phyloP scores from a whole-genome alignment of 2,888 invertebrate genomes.

The Heliconius ethilla region DNA sequence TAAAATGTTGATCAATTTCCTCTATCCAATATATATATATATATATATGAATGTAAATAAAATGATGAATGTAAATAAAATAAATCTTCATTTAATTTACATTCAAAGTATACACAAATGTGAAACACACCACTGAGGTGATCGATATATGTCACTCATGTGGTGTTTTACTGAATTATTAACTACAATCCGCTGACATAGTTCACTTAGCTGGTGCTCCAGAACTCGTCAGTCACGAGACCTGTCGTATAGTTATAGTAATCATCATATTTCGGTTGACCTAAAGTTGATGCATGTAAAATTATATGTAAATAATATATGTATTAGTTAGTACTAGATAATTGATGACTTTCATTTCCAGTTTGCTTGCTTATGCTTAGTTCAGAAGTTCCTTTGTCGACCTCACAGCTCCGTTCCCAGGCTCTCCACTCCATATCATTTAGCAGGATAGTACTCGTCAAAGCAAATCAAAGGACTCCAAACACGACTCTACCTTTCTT shows the following conservation, averaged over 20 bases:
- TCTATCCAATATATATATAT: background rate
- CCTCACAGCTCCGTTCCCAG: too few relatives aligned
- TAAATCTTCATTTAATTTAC: background rate
- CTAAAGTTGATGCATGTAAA: background rate
- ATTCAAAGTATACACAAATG: background rate
- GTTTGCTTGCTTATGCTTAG: too few relatives aligned
- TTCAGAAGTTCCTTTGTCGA: too few relatives aligned
- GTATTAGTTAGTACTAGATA: background rate
- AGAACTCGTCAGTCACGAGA: slow-evolving; percentile 21
- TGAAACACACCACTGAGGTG: slow-evolving; percentile 15
- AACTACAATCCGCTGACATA: slow-evolving; percentile 7
- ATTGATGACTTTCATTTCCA: background rate
- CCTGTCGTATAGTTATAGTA: slow-evolving; percentile 14
- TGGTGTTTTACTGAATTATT: slow-evolving; percentile 29
- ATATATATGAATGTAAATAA: too few relatives aligned
- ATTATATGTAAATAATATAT: background rate
- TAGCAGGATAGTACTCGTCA: too few relatives aligned
- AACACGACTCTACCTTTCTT: too few relatives aligned
- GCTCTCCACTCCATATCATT: too few relatives aligned
- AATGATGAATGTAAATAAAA: too few relatives aligned
- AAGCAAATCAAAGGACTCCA: too few relatives aligned
- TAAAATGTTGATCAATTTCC: too few relatives aligned
- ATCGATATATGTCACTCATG: slow-evolving; percentile 15
- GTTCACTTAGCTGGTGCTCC: slow-evolving; percentile 20
- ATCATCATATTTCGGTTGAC: background rate